phyloP scores from a whole-genome alignment of 2,113 vertebrate genomes.

The Gorilla gorilla region DNA sequence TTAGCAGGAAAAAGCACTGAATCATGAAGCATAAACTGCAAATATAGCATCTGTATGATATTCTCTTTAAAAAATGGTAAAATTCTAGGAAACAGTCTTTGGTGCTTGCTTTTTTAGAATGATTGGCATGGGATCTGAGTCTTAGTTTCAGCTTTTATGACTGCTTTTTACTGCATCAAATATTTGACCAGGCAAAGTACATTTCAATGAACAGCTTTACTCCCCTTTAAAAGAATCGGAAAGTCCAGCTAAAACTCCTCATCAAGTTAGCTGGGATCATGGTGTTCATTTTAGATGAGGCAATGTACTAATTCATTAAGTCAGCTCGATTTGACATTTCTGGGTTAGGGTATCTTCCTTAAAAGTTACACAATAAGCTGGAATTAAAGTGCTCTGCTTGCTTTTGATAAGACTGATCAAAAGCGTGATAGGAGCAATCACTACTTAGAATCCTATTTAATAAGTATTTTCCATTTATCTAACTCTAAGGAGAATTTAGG shows the following conservation, averaged over 20 bases:
- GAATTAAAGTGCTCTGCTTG: background rate
- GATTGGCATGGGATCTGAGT: background rate
- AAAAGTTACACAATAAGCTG: background rate
- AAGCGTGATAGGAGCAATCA: constrained; percentile 5
- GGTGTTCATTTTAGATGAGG: background rate
- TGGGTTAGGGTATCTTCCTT: background rate
- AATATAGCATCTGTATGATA: background rate
- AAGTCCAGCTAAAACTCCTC: constrained; percentile 16
- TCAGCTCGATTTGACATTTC: constrained; percentile 34
- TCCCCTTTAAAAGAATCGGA: constrained; percentile 11
- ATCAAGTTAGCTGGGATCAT: background rate
- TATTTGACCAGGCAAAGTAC: constrained; percentile 2
- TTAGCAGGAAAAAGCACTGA: constrained; percentile 22
- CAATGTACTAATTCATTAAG: background rate
- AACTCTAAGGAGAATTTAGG: constrained; percentile 39
- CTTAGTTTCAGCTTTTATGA: constrained; percentile 57
- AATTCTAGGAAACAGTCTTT: constrained; percentile 4
- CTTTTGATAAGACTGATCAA: constrained; percentile 42
- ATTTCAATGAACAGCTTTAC: background rate
- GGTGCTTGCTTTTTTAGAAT: constrained; percentile 31
- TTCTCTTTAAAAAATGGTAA: background rate
- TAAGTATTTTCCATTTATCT: constrained; percentile 19
- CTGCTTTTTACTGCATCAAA: constrained; percentile 28
- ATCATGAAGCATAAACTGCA: background rate
- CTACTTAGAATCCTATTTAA: constrained; percentile 26